These are phyloP conservation scores for Gallinago media DNA, from an alignment of 2,113 vertebrate species.

Conservation along the genomic window DNA sequence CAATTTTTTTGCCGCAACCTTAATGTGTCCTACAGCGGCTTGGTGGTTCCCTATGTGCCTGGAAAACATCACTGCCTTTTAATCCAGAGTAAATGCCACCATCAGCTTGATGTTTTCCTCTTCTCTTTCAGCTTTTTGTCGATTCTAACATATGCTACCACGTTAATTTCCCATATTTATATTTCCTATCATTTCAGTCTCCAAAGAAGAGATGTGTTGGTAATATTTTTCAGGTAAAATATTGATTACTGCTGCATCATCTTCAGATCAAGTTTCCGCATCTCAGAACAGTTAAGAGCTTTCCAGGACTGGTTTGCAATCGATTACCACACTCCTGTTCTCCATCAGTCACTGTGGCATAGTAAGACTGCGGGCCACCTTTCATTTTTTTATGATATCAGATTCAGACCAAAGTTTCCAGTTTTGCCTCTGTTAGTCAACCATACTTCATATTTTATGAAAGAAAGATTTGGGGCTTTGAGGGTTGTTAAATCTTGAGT, in stretches of 20 bases:
- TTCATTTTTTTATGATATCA: background rate
- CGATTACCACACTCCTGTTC: no score
- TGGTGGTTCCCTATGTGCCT: background rate
- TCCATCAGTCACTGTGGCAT: background rate
- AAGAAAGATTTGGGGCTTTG: background rate
- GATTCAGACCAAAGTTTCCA: background rate
- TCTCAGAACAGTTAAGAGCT: background rate
- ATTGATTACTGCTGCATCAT: background rate
- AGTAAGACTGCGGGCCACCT: background rate
- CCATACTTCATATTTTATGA: background rate
- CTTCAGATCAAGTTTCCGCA: background rate
- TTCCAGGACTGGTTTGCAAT: background rate
- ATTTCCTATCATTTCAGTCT: background rate
- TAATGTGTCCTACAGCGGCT: background rate
- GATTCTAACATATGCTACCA: background rate
- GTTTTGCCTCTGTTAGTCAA: background rate
- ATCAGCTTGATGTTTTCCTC: background rate
- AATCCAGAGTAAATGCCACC: background rate
- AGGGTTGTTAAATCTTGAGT: background rate
- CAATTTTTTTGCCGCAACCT: background rate
- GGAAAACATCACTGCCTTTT: background rate
- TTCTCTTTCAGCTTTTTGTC: background rate
- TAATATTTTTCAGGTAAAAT: background rate
- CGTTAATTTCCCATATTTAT: background rate
- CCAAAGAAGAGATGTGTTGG: background rate